phyloP scores from a whole-genome alignment of 2,797 vertebrate species.

The Leucoraja ocellata region DNA sequence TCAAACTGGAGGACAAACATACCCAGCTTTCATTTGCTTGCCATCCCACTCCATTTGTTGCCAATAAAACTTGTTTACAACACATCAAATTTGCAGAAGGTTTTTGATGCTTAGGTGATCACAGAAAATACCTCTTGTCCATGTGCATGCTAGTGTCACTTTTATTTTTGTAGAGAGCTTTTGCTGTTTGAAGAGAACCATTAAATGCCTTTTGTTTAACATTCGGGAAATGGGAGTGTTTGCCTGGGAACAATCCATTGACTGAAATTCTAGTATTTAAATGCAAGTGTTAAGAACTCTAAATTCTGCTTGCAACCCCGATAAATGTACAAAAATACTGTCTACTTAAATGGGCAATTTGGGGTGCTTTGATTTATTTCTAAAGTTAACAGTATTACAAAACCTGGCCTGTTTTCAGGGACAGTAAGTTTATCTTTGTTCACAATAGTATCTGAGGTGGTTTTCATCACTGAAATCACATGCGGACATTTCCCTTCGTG shows the following conservation, averaged over 20 bases:
- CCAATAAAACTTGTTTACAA: slow-evolving; percentile 45
- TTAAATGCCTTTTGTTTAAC: slow-evolving; percentile 56
- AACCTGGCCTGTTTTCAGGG: slow-evolving; percentile 76
- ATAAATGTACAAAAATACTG: slow-evolving; percentile 40
- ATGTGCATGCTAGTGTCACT: slow-evolving; percentile 60
- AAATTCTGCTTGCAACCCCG: background rate
- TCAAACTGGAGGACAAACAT: slow-evolving; percentile 45
- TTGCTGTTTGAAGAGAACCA: slow-evolving; percentile 57
- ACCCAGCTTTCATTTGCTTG: slow-evolving; percentile 50
- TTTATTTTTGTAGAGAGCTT: slow-evolving; percentile 35
- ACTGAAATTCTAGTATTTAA: slow-evolving; percentile 46
- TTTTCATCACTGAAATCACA: slow-evolving; percentile 73
- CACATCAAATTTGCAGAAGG: slow-evolving; percentile 25
- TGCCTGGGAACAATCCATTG: slow-evolving; percentile 51
- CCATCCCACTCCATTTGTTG: slow-evolving; percentile 37
- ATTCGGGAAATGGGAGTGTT: slow-evolving; percentile 52
- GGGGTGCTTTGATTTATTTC: slow-evolving; percentile 70
- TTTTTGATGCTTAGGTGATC: slow-evolving; percentile 51
- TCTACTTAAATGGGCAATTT: slow-evolving; percentile 41
- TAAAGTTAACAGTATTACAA: slow-evolving; percentile 95
- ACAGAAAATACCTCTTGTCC: slow-evolving; percentile 62
- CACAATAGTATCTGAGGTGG: slow-evolving; percentile 87
- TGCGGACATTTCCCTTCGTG: slow-evolving; percentile 66
- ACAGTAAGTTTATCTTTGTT: slow-evolving; percentile 62
- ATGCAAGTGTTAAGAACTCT: slow-evolving; percentile 35